Evolutionary conservation across 2,113 vertebrate species (phyloP).

Genomic region (Campylomormyrus numenius): DNA sequence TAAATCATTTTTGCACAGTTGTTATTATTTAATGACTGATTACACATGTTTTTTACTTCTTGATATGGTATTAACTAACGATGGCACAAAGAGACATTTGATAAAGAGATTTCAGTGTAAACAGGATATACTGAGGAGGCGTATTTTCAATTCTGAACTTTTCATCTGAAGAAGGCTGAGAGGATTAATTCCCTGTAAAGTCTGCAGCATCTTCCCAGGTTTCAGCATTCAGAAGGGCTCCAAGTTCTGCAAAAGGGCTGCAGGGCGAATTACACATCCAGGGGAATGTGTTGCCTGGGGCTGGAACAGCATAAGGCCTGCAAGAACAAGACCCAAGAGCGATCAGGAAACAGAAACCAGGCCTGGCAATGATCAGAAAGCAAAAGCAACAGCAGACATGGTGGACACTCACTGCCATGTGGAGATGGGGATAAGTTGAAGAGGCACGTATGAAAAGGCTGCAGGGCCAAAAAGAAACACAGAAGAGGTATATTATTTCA

Average conservation of each 20-base stretch:
- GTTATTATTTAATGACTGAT: background rate
- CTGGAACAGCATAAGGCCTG: background rate
- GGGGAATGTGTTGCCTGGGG: constrained; percentile 73
- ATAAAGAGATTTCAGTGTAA: background rate
- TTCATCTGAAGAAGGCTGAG: background rate
- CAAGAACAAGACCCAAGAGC: background rate
- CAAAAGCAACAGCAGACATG: background rate
- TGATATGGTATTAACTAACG: background rate
- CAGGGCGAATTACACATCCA: constrained; percentile 85
- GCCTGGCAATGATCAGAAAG: background rate
- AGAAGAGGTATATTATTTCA: background rate
- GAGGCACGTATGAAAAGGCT: constrained; percentile 73
- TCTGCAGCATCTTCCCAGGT: background rate
- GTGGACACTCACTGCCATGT: constrained; percentile 72
- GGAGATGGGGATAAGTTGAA: constrained; percentile 84
- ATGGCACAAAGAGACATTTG: background rate
- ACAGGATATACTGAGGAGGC: background rate
- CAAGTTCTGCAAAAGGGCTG: constrained; percentile 55
- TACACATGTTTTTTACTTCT: background rate
- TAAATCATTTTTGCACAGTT: too few relatives aligned
- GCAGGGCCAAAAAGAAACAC: constrained; percentile 20
- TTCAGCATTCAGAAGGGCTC: background rate
- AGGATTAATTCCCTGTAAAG: background rate
- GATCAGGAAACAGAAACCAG: background rate
- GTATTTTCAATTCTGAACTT: background rate